Evolutionary conservation across 2,888 invertebrate genomes (phyloP), one percentile per base, ranked within the genome.

Genomic region (Balanococcus diminutus): DNA sequence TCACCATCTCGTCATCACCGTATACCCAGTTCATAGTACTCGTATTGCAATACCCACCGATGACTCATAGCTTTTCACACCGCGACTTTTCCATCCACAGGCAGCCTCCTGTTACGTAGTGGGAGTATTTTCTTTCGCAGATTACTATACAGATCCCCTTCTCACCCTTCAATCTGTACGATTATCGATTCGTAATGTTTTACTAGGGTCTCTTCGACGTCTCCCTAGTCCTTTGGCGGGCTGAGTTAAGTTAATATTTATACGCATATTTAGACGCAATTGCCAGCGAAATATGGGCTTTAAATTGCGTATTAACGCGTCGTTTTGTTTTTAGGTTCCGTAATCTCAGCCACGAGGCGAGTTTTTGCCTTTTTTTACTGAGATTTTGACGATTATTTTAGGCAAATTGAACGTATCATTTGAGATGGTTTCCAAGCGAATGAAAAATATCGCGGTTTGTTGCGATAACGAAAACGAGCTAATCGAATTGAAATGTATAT

Each of bases 61-160:
- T 79, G 75, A 79, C 19, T 79, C 75, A 79, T 79, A 79, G 75
- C 75, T 79, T 79, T 79, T 36, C 75, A n/a, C 32, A 32, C 19
- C 19, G n/a, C 72, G 72, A 72, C 16, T 72, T 72, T 72, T 72
- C 72, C 72, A 51, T 56, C 56, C 9, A 22, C 22, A 22, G 6
- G 9, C 56, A 56, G 28, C 28, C 31, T 72, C 72, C 31, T 28
- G 16, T 16, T 1, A 32, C 16, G 75, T 75, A 36, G 75, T 79
- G 75, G 75, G 75, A 36, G 75, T 36, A 31, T 31, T 72, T 72
- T 72, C 72, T 72, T 31, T 31, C 31, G 16, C 72, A 72, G 28
- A 72, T 72, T 31, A 72, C 16, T 16, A 16, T 11, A n/a, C 36
- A 19, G 36, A 36, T 79, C 19, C 75, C 75, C 19, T 79, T 72